These are phyloP conservation scores for Hestina assimilis DNA, from an alignment of 1,140 invertebrate species.

Conservation along the genomic window DNA sequence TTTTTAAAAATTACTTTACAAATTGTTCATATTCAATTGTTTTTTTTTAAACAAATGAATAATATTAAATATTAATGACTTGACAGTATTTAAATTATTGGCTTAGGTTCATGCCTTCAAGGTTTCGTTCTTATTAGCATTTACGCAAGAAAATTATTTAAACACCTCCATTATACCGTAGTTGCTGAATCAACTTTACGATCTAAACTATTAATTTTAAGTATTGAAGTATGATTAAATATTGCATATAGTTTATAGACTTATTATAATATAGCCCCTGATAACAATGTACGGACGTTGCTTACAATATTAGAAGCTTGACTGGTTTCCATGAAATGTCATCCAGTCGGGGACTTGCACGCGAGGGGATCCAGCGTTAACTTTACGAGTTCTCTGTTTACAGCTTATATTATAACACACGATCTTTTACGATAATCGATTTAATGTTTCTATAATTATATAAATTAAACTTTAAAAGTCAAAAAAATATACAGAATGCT, in stretches of 20 bases:
- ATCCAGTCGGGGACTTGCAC: conserved; percentile 42
- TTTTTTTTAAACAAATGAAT: background rate
- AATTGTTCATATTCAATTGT: background rate
- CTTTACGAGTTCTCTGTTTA: conserved; percentile 40
- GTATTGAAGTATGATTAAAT: conserved; percentile 21
- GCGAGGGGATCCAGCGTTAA: conserved; percentile 38
- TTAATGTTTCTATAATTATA: background rate
- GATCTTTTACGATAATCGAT: conserved; percentile 2
- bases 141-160: conserved; percentile 28
- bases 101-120: conserved; percentile 5
- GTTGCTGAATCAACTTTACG: conserved; percentile 22
- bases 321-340: conserved; percentile 57
- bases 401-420: conserved; percentile 20
- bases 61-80: background rate
- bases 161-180: conserved; percentile 19
- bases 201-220: conserved; percentile 22
- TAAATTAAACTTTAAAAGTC: background rate
- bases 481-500: too few relatives aligned
- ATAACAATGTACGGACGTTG: conserved; percentile 22
- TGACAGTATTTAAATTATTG: conserved; percentile 12
- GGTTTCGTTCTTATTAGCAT: conserved; percentile 14
- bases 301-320: conserved; percentile 43
- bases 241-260: conserved; percentile 10
- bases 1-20: too few relatives aligned
- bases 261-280: conserved; percentile 13